These are phyloP conservation scores for Microcebus jonahi DNA, from an alignment of 2,113 vertebrate species.

Conservation along the genomic window DNA sequence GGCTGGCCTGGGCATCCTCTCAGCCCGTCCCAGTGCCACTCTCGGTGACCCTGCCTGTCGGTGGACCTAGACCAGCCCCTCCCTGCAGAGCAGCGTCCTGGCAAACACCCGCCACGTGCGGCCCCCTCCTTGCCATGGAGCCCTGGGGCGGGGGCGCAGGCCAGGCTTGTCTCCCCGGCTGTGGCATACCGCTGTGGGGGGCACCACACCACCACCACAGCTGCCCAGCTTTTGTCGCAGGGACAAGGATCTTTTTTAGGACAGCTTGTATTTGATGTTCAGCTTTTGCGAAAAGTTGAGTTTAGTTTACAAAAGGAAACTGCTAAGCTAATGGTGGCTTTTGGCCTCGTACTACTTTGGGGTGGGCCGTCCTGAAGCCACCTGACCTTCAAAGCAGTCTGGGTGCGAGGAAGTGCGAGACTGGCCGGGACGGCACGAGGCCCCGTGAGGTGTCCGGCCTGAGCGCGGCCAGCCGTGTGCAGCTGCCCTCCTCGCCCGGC, in stretches of 20 bases:
- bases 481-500: not conserved
- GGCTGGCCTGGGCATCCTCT: not conserved
- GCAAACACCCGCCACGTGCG: fast-evolving
- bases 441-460: too few relatives aligned
- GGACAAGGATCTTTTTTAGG: not conserved
- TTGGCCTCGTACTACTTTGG: fast-evolving
- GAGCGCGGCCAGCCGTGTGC: too few relatives aligned
- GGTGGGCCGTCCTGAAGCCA: not conserved
- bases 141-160: fast-evolving
- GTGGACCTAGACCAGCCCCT: not conserved
- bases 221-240: not conserved
- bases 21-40: not conserved
- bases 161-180: fast-evolving
- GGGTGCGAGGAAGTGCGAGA: not conserved
- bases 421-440: fast-evolving
- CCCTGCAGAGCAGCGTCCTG: fast-evolving
- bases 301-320: not conserved
- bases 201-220: fast-evolving
- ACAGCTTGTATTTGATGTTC: not conserved
- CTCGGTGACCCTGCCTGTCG: fast-evolving
- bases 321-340: not conserved
- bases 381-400: not conserved
- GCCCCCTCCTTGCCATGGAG: not conserved
- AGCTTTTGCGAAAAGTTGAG: not conserved
- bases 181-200: fast-evolving